A percentile compares a stretch with the other conserved stretches of the same genome.
Evolutionary conservation across 2,888 invertebrate genomes (phyloP).

Genomic region (Drosophila neonasuta): DNA sequence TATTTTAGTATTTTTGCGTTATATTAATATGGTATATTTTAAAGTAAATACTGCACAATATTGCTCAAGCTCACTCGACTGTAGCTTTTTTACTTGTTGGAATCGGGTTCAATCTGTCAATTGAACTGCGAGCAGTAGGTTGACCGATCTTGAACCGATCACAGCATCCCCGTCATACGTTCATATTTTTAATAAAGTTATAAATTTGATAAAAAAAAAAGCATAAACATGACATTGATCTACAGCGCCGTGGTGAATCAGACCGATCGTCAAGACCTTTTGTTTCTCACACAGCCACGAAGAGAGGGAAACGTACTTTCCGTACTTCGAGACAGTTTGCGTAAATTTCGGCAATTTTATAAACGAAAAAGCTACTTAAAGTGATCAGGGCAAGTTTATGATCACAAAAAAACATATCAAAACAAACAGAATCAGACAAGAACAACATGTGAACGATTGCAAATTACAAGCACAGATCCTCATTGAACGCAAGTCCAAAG

Average conservation of each 20-base stretch:
- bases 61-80: too few relatives aligned
- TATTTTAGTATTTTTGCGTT: too few relatives aligned
- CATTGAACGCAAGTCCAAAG: slow-evolving; percentile 24
- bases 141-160: slow-evolving; percentile 18
- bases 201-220: slow-evolving; percentile 64
- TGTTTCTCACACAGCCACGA: slow-evolving; percentile 58
- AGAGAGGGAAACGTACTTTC: slow-evolving; percentile 46
- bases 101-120: not conserved
- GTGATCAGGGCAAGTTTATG: slow-evolving; percentile 61
- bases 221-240: slow-evolving; percentile 72
- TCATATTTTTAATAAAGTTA: slow-evolving; percentile 71
- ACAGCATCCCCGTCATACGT: slow-evolving; percentile 23
- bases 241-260: slow-evolving; percentile 54
- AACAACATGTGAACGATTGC: slow-evolving; percentile 76
- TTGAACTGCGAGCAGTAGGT: slow-evolving; percentile 4
- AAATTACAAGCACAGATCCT: slow-evolving; percentile 67
- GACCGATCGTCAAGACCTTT: slow-evolving; percentile 37
- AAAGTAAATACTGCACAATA: too few relatives aligned
- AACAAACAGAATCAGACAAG: slow-evolving; percentile 73
- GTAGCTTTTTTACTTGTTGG: not conserved
- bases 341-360: slow-evolving; percentile 67
- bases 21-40: too few relatives aligned
- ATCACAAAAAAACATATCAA: slow-evolving; percentile 61
- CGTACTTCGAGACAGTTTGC: slow-evolving; percentile 53
- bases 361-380: slow-evolving; percentile 63